phyloP scores from a whole-genome alignment of 1,140 invertebrate species.

The Drosophila setifemur region DNA sequence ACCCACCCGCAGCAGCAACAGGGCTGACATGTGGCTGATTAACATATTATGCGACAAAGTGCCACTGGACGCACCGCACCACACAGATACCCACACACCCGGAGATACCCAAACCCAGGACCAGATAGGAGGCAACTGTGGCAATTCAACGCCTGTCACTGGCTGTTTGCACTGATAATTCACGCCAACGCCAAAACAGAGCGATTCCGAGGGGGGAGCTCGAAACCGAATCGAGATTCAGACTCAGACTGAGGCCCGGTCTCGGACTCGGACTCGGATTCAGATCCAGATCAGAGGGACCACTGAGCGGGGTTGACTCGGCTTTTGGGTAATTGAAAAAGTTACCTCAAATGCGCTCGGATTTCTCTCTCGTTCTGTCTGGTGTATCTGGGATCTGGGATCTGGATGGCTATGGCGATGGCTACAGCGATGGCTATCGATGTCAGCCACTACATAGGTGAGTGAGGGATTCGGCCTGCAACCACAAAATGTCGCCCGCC shows the following conservation, averaged over 20 bases:
- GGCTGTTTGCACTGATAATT: constrained; percentile 77
- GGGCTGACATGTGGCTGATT: constrained; percentile 71
- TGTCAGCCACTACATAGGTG: constrained; percentile 63
- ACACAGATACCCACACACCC: constrained; percentile 6
- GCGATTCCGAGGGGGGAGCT: neutral
- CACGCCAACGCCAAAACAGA: constrained; percentile 64
- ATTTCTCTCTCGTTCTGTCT: too few relatives aligned
- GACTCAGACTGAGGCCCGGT: neutral
- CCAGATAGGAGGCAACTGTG: constrained; percentile 31
- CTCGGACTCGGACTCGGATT: neutral
- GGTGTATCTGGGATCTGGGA: constrained; percentile 30
- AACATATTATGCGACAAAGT: constrained; percentile 79
- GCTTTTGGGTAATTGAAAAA: constrained; percentile 69
- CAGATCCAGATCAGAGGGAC: constrained; percentile 28
- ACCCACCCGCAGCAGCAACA: constrained; percentile 48
- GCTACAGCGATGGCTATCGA: constrained; percentile 65
- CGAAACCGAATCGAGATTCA: neutral
- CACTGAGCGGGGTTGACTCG: constrained; percentile 18
- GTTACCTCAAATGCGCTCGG: constrained; percentile 42
- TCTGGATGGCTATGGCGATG: constrained; percentile 59
- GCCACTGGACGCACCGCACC: constrained; percentile 61
- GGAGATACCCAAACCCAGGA: too few relatives aligned
- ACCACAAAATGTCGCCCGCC: constrained; percentile 50
- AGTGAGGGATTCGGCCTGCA: constrained; percentile 23
- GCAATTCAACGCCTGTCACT: constrained; percentile 78